Evolutionary conservation across 1,140 invertebrate species (phyloP).

Genomic region (Drosophila navojoa): DNA sequence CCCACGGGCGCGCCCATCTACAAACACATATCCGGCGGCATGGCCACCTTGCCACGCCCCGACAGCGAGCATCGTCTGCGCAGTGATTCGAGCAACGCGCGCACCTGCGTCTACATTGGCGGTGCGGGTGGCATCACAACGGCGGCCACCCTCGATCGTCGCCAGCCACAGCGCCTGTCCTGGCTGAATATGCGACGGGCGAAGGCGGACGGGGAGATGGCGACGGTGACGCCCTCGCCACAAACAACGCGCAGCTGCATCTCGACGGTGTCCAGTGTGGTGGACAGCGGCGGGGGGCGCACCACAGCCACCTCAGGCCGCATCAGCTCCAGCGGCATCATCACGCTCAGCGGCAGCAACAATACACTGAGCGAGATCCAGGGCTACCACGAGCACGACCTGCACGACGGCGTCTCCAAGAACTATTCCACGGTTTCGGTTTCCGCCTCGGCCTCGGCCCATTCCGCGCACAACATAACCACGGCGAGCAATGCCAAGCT

Average conservation of each 20-base stretch:
- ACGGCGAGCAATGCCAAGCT: conserved; percentile 79
- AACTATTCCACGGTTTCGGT: conserved; percentile 60
- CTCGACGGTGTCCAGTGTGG: conserved; percentile 76
- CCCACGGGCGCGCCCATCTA: conserved; percentile 52
- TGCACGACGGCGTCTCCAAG: conserved; percentile 66
- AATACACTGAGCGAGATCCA: conserved; percentile 78
- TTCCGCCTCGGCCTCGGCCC: conserved; percentile 57
- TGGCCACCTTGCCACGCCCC: conserved; percentile 63
- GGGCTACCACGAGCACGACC: conserved; percentile 60
- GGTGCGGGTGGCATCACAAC: conserved; percentile 37
- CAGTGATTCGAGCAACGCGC: conserved; percentile 55
- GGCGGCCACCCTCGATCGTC: conserved; percentile 66
- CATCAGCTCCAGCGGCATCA: conserved; percentile 78
- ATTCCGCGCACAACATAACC: conserved; percentile 71
- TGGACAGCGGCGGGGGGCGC: conserved; percentile 72
- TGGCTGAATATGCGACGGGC: conserved; percentile 79
- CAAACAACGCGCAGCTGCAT: conserved; percentile 79
- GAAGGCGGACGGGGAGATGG: conserved; percentile 59
- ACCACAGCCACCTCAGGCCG: conserved; percentile 79
- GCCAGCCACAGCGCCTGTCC: conserved; percentile 75
- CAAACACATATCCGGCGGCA: conserved; percentile 65
- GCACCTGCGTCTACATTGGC: conserved; percentile 77
- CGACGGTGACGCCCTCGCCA: conserved; percentile 71
- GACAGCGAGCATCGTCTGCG: conserved; percentile 62
- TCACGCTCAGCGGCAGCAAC: conserved; percentile 78